Evolutionary conservation across 1,140 invertebrate genomes (phyloP), one percentile per base, ranked within the genome.

Genomic region (Lepidotrigona ventralis): DNA sequence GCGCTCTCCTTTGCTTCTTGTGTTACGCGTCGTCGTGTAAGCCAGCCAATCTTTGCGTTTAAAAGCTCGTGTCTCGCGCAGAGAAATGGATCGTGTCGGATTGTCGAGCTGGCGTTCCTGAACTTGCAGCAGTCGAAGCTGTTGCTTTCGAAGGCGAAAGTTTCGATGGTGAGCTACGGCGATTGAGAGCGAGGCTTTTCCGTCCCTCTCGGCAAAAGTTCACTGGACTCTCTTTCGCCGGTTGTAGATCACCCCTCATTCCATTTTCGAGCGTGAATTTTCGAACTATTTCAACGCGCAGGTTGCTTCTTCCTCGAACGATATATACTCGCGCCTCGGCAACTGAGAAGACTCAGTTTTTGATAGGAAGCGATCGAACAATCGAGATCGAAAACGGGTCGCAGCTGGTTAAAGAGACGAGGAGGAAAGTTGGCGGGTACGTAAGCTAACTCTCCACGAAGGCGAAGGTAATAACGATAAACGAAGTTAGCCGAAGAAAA

Each of bases 1-100:
- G 60, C 33, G 56, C 77, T 51, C 19, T 5, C 21, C 17, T 54
- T 64, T 33, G 17, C 39, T 63, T 26, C 69, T 33, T 79, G 66
- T 70, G 89, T 85, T 87, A 89, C 90, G 90, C 92, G 90, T 92
- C 92, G 91, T 90, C 86, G 85, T 89, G 6, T 90, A 60, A 23
- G 64, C 85, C 85, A 86, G 88, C 87, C 90, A 90, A 88, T 89
- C 92, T 46, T 93, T 92, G 92, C 92, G 91, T 93, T 93, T 92
- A 93, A 92, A 91, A 90, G 88, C 88, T 87, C 86, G 19, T 80
- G 68, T 83, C 85, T 86, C 70, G 77, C 26, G 74, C 21, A 11
- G 33, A 58, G 54, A 14, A 86, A 87, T 39, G 29, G 60, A 3
- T 58, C 54, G 71, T 21, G 29, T 19, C 54, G 60, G 21, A 29